These are phyloP conservation scores for Austrolebias charrua DNA, from an alignment of 2,797 vertebrate genomes.

Conservation along the genomic window DNA sequence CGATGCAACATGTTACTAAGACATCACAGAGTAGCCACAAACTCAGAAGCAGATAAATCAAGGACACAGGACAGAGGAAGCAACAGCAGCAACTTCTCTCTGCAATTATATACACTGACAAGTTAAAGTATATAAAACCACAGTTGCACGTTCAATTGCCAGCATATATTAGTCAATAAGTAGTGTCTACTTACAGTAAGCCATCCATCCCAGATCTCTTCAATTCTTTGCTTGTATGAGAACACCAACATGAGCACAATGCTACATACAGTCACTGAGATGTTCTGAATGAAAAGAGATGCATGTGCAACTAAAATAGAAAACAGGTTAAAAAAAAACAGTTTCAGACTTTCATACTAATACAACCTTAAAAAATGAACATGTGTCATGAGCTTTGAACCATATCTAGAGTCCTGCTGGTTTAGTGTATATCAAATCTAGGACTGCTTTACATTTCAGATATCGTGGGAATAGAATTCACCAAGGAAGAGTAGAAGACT, in stretches of 20 bases:
- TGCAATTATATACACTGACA: slow-evolving; percentile 3
- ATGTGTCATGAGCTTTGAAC: slow-evolving; percentile 30
- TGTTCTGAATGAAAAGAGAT: slow-evolving; percentile 81
- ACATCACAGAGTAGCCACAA: slow-evolving; percentile 73
- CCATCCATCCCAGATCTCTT: slow-evolving; percentile 77
- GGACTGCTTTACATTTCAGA: slow-evolving; percentile 39
- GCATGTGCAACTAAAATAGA: slow-evolving; percentile 77
- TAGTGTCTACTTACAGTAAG: slow-evolving; percentile 76
- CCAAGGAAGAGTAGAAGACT: slow-evolving; percentile 25
- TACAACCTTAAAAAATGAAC: slow-evolving; percentile 2
- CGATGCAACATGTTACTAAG: slow-evolving; percentile 84
- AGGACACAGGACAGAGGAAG: slow-evolving; percentile 54
- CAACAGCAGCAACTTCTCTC: slow-evolving; percentile 48
- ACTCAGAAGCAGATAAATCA: slow-evolving; percentile 70
- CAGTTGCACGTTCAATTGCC: background rate
- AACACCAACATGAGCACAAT: slow-evolving; percentile 80
- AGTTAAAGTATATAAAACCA: background rate
- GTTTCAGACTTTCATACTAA: slow-evolving; percentile 35
- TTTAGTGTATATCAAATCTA: slow-evolving; percentile 41
- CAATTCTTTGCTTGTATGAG: slow-evolving; percentile 80
- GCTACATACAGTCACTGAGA: slow-evolving; percentile 80
- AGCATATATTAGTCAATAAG: slow-evolving; percentile 3
- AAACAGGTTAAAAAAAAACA: slow-evolving; percentile 26
- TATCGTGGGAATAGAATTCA: slow-evolving; percentile 35
- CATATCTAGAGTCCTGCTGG: slow-evolving; percentile 19